A percentile compares a stretch with the other conserved stretches of the same genome.
phyloP scores from a whole-genome alignment of 2,797 vertebrate genomes.

The Pseudocheirus occidentalis region DNA sequence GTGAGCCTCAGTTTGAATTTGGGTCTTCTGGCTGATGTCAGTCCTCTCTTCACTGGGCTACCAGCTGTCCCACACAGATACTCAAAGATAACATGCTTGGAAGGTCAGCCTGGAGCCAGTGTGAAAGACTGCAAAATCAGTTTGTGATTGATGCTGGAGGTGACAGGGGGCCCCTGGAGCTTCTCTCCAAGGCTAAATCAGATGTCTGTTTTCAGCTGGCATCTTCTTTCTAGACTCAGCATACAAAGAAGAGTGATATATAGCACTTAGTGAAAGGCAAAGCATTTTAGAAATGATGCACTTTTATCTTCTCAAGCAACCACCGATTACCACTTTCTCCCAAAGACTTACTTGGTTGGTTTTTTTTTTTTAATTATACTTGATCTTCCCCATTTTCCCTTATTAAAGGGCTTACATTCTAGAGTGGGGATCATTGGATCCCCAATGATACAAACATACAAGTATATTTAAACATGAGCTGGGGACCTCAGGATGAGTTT shows the following conservation, averaged over 20 bases:
- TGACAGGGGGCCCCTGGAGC: too few relatives aligned
- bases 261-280: background rate
- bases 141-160: too few relatives aligned
- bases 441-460: too few relatives aligned
- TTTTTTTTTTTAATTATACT: background rate
- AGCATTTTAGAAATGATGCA: background rate
- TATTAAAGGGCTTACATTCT: background rate
- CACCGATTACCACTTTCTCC: background rate
- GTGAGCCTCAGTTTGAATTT: background rate
- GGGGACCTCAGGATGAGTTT: background rate
- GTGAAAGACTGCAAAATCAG: too few relatives aligned
- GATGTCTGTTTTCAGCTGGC: background rate
- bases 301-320: background rate
- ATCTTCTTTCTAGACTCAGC: background rate
- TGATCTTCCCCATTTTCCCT: background rate
- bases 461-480: background rate
- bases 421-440: background rate
- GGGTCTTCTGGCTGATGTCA: background rate
- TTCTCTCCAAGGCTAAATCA: too few relatives aligned
- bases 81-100: too few relatives aligned
- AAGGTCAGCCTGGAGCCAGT: too few relatives aligned
- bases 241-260: background rate
- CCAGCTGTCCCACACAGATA: too few relatives aligned
- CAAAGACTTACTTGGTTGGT: too few relatives aligned
- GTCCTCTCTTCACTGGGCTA: too few relatives aligned